Evolutionary conservation across 1,140 invertebrate species (phyloP).

Genomic region (Thaumatotibia leucotreta): DNA sequence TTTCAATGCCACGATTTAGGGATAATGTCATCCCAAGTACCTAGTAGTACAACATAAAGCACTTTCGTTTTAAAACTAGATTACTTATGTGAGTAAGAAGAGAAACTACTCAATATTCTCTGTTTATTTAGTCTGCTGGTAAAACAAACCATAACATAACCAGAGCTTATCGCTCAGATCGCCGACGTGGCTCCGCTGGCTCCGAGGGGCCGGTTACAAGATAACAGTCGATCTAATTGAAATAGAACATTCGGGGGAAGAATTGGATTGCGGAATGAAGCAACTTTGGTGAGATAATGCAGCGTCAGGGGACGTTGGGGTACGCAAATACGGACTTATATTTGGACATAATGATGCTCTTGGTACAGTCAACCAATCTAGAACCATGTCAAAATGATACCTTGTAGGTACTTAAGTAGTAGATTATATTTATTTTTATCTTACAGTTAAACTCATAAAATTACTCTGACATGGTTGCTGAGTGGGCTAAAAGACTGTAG

Average conservation of each 20-base stretch:
- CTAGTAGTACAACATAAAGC: no score
- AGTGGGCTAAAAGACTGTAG: no score
- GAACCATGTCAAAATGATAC: no score
- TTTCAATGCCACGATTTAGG: no score
- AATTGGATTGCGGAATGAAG: conserved; percentile 7
- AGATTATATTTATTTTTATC: no score
- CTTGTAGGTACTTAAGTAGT: no score
- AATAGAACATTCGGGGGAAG: conserved; percentile 9
- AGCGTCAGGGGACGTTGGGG: neutral
- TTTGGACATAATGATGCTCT: neutral
- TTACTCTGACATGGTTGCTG: no score
- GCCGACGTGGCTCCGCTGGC: neutral
- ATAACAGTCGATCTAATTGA: conserved; percentile 14
- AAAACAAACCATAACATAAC: conserved; percentile 11
- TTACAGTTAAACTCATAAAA: no score
- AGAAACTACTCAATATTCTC: neutral
- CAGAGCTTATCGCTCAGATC: neutral
- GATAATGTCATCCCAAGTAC: no score
- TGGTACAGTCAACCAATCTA: no score
- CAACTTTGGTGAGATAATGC: conserved; percentile 3
- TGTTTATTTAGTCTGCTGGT: neutral
- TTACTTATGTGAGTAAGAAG: neutral
- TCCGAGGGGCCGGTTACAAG: neutral
- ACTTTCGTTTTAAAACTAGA: no score
- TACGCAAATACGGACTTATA: neutral